Evolutionary conservation across 2,797 vertebrate genomes (phyloP).

Genomic region (Catostomus latipinnis): DNA sequence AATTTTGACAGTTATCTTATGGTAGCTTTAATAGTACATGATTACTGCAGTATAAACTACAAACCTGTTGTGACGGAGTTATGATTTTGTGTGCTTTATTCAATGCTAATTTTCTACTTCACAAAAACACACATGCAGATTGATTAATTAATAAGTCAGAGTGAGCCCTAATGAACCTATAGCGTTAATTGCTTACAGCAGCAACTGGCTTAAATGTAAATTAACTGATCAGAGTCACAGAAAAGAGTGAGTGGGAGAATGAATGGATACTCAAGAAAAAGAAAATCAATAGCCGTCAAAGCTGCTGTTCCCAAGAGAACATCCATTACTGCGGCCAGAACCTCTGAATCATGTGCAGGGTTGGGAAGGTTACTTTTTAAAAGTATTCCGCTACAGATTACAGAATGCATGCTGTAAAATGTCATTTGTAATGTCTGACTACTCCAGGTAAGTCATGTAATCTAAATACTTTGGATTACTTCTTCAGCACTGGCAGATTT

Average conservation of each 20-base stretch:
- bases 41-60: background rate
- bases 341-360: slow-evolving; percentile 17
- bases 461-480: too few species aligned
- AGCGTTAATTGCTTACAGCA: slow-evolving; percentile 81
- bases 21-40: background rate
- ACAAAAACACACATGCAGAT: slow-evolving; percentile 27
- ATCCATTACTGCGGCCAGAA: slow-evolving; percentile 52
- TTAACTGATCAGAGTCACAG: slow-evolving; percentile 73
- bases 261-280: slow-evolving; percentile 74
- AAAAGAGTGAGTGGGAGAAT: slow-evolving; percentile 67
- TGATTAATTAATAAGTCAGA: slow-evolving; percentile 57
- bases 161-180: slow-evolving; percentile 77
- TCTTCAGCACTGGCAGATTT: too few species aligned
- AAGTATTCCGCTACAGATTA: too few species aligned
- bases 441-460: too few species aligned
- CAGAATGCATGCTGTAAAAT: too few species aligned
- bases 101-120: background rate
- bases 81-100: slow-evolving; percentile 7
- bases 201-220: slow-evolving; percentile 82
- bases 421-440: too few species aligned
- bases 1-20: background rate
- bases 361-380: too few species aligned
- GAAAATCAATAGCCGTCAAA: slow-evolving; percentile 76
- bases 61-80: background rate
- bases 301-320: slow-evolving; percentile 54